phyloP scores from a whole-genome alignment of 2,797 vertebrate genomes.

The Poecilia gillii region DNA sequence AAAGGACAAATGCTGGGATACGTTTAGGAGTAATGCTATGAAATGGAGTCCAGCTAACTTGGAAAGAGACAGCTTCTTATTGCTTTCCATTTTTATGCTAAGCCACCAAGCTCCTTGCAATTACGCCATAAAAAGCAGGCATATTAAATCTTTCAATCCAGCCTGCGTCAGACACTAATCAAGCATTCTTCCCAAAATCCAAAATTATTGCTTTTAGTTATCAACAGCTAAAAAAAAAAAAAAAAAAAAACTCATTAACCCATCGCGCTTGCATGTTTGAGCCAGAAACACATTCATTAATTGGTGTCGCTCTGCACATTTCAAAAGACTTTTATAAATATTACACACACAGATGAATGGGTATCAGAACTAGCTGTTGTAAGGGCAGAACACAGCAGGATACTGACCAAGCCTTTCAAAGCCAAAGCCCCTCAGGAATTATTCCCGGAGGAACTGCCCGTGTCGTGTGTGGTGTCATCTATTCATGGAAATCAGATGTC shows the following conservation, averaged over 20 bases:
- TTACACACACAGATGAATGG: constrained; percentile 52
- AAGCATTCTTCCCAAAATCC: constrained; percentile 5
- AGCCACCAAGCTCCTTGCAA: background rate
- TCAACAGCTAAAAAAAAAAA: background rate
- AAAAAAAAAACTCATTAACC: constrained; percentile 6
- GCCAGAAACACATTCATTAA: constrained; percentile 26
- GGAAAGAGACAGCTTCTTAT: background rate
- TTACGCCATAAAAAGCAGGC: background rate
- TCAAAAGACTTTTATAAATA: constrained; percentile 8
- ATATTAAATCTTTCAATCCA: constrained; percentile 1
- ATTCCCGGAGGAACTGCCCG: constrained; percentile 44
- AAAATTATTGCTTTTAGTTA: constrained; percentile 14
- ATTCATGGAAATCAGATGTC: constrained; percentile 56
- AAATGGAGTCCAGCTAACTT: background rate
- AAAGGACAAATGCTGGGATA: background rate
- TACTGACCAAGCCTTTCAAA: constrained; percentile 42
- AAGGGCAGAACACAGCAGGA: constrained; percentile 58
- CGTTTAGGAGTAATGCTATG: background rate
- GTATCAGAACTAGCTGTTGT: constrained; percentile 30
- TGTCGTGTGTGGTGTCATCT: constrained; percentile 48
- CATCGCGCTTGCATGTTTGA: constrained; percentile 11
- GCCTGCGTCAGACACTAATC: background rate
- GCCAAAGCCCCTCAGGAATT: constrained; percentile 43
- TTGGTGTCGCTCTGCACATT: constrained; percentile 17
- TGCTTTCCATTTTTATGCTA: background rate